phyloP scores from a whole-genome alignment of 2,888 invertebrate genomes.

The Anodontia alba region DNA sequence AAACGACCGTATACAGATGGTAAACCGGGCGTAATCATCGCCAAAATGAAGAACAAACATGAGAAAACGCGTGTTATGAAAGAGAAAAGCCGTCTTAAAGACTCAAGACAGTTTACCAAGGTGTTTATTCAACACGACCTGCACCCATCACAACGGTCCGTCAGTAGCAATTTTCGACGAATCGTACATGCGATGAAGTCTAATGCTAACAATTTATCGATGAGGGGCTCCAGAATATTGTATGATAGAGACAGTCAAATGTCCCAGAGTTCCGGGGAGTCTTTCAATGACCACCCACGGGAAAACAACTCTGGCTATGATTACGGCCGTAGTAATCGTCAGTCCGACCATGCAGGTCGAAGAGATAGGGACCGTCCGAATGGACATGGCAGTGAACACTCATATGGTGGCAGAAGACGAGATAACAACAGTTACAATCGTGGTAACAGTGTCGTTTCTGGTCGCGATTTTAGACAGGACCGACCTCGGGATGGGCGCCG shows the following conservation, averaged over 20 bases:
- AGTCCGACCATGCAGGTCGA: not conserved
- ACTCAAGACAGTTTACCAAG: not conserved
- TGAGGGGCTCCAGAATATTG: no score
- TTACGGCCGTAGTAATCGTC: not conserved
- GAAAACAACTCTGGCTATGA: not conserved
- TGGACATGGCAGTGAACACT: not conserved
- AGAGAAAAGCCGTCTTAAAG: not conserved
- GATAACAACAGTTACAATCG: not conserved
- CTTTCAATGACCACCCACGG: not conserved
- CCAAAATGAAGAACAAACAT: not conserved
- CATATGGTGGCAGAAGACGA: not conserved
- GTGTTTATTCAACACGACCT: not conserved
- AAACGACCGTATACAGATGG: not conserved
- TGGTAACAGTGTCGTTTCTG: not conserved
- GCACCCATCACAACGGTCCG: no score
- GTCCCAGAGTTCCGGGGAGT: not conserved
- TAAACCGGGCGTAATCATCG: conserved; percentile 23
- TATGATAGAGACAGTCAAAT: not conserved
- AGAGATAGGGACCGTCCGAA: not conserved
- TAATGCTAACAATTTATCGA: no score
- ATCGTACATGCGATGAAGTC: no score
- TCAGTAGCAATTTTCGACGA: no score
- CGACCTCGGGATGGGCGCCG: not conserved
- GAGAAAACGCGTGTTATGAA: conserved; percentile 15
- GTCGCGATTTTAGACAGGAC: not conserved